Conservation (phyloP, 2,113 vertebrate species). For the Coturnix japonica region DNA sequence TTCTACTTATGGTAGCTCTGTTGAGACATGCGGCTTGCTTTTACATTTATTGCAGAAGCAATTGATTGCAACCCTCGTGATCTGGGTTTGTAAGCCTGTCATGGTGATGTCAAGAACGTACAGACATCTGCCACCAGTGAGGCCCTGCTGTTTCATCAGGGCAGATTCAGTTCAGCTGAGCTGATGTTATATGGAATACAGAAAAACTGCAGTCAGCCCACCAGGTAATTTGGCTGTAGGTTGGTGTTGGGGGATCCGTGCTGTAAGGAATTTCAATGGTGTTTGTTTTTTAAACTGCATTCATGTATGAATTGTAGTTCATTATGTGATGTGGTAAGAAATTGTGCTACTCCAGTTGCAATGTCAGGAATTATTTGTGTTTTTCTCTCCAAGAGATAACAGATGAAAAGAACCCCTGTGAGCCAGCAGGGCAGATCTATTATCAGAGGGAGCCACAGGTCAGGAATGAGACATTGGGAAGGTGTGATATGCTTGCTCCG, state of each 20-base stretch:
- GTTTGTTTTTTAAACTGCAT: background rate
- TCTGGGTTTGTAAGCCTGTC: background rate
- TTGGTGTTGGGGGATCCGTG: background rate
- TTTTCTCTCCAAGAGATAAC: background rate
- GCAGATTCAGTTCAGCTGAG: background rate
- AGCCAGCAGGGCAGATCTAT: background rate
- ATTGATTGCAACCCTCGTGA: background rate
- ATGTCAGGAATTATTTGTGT: background rate
- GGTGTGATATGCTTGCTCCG: background rate
- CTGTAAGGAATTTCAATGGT: background rate
- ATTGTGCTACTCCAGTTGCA: background rate
- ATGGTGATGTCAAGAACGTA: background rate
- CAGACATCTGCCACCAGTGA: background rate
- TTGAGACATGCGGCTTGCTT: background rate
- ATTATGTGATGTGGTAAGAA: background rate
- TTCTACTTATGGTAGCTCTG: background rate
- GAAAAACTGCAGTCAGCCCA: background rate
- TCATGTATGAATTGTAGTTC: background rate
- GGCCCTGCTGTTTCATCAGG: background rate
- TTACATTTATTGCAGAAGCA: background rate
- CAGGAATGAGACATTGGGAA: background rate
- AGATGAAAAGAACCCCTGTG: background rate
- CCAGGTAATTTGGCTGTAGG: background rate
- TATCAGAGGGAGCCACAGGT: background rate
- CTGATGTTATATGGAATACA: fast-evolving